Evolutionary conservation across 2,888 invertebrate species (phyloP), one percentile per base, ranked within the genome.

Genomic region (Amiota mariae): DNA sequence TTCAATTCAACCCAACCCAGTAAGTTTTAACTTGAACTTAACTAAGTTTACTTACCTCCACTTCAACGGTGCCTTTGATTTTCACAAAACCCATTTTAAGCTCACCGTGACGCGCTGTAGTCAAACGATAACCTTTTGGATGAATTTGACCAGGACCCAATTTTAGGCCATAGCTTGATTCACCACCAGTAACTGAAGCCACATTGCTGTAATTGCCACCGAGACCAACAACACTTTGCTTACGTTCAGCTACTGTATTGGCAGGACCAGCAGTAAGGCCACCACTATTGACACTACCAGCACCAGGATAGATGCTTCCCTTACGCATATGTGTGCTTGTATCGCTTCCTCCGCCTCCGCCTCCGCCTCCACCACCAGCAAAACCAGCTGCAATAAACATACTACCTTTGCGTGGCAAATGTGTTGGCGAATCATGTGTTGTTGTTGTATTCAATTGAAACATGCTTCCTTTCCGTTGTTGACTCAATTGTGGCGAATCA

Each of bases 21-120:
- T n/a, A n/a, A n/a, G n/a, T n/a, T n/a, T n/a, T n/a, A n/a, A n/a
- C n/a, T n/a, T n/a, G n/a, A n/a, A n/a, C n/a, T n/a, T 36, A 36
- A 36, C 24, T 24, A 6, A 36, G 36, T 36, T 36, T 36, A 80
- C 83, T 87, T 59, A 92, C 93, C 91, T 97, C 97, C 36, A 98
- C 95, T 89, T 97, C 97, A 76, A 98, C 92, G 83, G 96, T 95
- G 82, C 97, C 97, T 91, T 97, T 97, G 87, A 96, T 94, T 92
- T 97, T 95, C 85, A 95, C 93, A 84, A 98, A 93, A 75, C 96
- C 96, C 89, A 98, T 92, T 88, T 96, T 95, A 80, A 98, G 93
- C 90, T 97, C 96, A 6, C 97, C 96, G 76, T 93, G 92, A 81
- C 93, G 93, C 74, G 93, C 93, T 85, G 93, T 92, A 82, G 92